A percentile compares a stretch with the other conserved stretches of the same genome.
Conservation (phyloP, 2,888 invertebrate genomes). For the Apodemia mormo region DNA sequence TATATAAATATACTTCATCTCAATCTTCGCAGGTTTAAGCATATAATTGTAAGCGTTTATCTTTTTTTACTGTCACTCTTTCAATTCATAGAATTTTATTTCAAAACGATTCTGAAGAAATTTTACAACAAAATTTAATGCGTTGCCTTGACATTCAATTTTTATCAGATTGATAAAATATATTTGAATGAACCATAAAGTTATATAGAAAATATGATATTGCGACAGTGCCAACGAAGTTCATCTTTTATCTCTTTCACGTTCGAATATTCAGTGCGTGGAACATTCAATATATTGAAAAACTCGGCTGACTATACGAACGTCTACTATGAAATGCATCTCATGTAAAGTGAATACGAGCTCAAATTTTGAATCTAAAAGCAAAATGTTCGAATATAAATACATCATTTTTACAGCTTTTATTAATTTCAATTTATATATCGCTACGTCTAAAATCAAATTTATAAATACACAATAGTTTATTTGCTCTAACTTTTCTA, state of each 20-base stretch:
- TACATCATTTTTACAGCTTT: neutral
- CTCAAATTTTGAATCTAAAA: neutral
- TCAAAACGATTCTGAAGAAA: too few species aligned
- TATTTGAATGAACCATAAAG: neutral
- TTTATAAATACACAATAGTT: too few species aligned
- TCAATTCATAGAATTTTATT: too few species aligned
- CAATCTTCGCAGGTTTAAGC: too few species aligned
- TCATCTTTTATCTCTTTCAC: slow-evolving; percentile 11
- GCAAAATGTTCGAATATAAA: neutral
- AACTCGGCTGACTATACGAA: slow-evolving; percentile 15
- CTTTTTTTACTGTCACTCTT: too few species aligned
- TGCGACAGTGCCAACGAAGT: neutral
- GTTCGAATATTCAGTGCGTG: slow-evolving; percentile 18
- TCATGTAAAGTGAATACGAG: slow-evolving; percentile 22
- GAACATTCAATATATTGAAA: slow-evolving; percentile 25
- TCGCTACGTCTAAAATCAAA: too few species aligned
- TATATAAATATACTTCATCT: too few species aligned
- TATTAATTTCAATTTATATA: neutral
- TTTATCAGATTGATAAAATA: too few species aligned
- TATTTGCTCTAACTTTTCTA: too few species aligned
- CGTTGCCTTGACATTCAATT: too few species aligned
- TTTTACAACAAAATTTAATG: too few species aligned
- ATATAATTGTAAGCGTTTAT: too few species aligned
- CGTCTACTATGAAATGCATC: slow-evolving; percentile 2
- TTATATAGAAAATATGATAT: neutral